Conservation (phyloP, 2,888 invertebrate species). For the Serrognathus titanus region DNA sequence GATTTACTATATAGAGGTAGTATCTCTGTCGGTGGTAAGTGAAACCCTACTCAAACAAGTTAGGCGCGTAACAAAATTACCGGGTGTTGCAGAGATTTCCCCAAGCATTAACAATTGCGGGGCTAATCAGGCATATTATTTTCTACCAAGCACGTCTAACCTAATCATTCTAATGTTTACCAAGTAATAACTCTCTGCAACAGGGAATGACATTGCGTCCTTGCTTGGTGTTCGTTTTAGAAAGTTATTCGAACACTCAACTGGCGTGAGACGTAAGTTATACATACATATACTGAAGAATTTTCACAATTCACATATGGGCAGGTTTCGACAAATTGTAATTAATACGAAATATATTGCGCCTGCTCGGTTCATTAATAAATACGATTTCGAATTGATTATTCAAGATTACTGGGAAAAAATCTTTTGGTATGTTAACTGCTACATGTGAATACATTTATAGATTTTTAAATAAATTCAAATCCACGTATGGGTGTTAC, state of each 20-base stretch:
- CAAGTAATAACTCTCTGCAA: neutral
- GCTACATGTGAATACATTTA: no score
- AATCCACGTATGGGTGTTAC: no score
- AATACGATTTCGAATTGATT: no score
- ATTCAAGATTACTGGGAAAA: no score
- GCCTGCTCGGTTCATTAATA: no score
- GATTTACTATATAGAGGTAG: neutral
- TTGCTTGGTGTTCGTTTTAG: constrained; percentile 21
- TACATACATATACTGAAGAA: constrained; percentile 6
- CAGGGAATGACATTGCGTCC: constrained; percentile 12
- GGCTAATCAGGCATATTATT: constrained; percentile 26
- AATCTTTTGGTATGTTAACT: no score
- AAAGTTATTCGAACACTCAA: constrained; percentile 5
- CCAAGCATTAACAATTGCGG: constrained; percentile 21
- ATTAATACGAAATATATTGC: constrained; percentile 1
- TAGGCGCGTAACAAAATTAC: constrained; percentile 23
- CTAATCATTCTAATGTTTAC: constrained; percentile 18
- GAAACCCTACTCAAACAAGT: constrained; percentile 20
- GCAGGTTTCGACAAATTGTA: constrained; percentile 17
- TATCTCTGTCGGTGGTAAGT: constrained; percentile 7
- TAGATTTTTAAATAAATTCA: no score
- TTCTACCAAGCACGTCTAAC: constrained; percentile 18
- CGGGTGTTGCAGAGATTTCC: constrained; percentile 15
- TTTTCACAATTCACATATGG: constrained; percentile 13
- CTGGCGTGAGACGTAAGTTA: constrained; percentile 7